phyloP scores from a whole-genome alignment of 2,888 invertebrate genomes.

The Torymus texanus region DNA sequence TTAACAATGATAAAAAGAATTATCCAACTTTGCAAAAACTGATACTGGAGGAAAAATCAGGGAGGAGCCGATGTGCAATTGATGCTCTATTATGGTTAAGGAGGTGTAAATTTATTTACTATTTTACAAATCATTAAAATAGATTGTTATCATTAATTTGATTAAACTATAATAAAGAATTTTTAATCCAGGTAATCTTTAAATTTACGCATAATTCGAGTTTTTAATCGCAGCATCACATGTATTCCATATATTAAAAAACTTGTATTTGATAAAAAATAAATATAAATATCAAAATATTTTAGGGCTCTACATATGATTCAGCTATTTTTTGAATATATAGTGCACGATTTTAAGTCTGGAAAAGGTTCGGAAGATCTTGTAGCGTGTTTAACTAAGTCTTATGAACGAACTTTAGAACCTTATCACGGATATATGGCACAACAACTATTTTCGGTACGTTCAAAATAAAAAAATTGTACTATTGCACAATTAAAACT shows the following conservation, averaged over 20 bases:
- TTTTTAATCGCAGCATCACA: not conserved
- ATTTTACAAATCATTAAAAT: not conserved
- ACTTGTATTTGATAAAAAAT: not conserved
- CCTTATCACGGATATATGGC: constrained; percentile 86
- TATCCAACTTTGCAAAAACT: constrained; percentile 82
- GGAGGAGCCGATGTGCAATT: constrained; percentile 76
- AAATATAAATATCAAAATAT: not conserved
- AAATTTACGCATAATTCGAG: not conserved
- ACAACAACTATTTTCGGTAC: constrained; percentile 84
- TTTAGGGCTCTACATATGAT: constrained; percentile 81
- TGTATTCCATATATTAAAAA: not conserved
- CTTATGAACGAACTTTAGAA: constrained; percentile 84
- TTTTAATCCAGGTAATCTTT: not conserved
- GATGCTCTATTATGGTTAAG: constrained; percentile 86
- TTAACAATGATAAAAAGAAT: constrained; percentile 76
- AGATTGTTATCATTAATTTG: not conserved
- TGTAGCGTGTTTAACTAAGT: constrained; percentile 79
- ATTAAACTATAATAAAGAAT: not conserved
- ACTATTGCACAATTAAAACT: not conserved
- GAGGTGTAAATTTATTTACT: constrained; percentile 76
- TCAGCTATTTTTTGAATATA: constrained; percentile 78
- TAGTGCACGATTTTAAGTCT: constrained; percentile 76
- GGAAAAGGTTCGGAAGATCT: constrained; percentile 78
- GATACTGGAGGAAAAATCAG: constrained; percentile 79
- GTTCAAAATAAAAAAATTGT: constrained; percentile 58